These are phyloP conservation scores for Acrobasis consociella DNA, from an alignment of 2,888 invertebrate species.

Conservation along the genomic window DNA sequence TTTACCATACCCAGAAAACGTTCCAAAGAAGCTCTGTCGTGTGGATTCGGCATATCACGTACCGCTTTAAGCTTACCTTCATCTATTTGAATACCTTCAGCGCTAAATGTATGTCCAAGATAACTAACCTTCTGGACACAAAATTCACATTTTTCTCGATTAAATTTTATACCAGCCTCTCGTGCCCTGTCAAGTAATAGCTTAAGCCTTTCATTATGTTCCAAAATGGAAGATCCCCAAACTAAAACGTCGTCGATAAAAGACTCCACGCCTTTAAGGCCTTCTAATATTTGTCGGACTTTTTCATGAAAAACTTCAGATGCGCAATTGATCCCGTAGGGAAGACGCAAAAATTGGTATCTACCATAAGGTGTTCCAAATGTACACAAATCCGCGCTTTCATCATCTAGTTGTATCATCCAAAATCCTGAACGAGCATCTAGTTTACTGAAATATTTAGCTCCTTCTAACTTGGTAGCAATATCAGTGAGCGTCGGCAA, in stretches of 20 bases:
- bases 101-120: slow-evolving; percentile 26
- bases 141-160: slow-evolving; percentile 10
- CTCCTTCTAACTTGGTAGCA: too few species aligned
- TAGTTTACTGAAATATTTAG: too few species aligned
- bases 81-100: slow-evolving; percentile 25
- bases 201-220: not conserved
- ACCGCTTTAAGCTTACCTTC: slow-evolving; percentile 26
- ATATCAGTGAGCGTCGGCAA: too few species aligned
- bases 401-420: too few species aligned
- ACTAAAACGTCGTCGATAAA: not conserved
- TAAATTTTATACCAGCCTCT: not conserved
- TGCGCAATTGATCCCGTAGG: not conserved
- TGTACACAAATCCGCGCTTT: too few species aligned
- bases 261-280: slow-evolving; percentile 5
- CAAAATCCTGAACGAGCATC: too few species aligned
- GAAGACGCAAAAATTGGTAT: too few species aligned
- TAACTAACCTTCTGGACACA: slow-evolving; percentile 19
- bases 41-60: slow-evolving; percentile 26
- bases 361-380: too few species aligned
- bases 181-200: not conserved
- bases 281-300: slow-evolving; percentile 2
- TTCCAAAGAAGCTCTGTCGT: slow-evolving; percentile 23
- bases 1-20: slow-evolving; percentile 30
- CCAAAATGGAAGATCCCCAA: not conserved
- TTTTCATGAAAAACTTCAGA: not conserved